A percentile compares a stretch with the other conserved stretches of the same genome.
Conservation (phyloP, 1,140 invertebrate species). For the Venturia canescens region DNA sequence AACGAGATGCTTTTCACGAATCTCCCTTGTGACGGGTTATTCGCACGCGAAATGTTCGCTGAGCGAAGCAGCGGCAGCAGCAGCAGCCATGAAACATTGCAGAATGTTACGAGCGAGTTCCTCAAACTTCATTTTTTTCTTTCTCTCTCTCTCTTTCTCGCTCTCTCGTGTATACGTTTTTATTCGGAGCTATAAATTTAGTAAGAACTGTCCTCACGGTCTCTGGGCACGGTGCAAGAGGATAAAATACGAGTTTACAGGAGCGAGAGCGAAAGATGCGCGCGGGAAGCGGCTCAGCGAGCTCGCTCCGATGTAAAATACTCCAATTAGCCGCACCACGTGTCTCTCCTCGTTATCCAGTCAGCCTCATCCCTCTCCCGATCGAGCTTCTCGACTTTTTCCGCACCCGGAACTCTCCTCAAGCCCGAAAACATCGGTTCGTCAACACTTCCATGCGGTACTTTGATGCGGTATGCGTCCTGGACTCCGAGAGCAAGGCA, state of each 20-base stretch:
- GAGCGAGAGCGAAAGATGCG: not conserved
- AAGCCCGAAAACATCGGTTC: conserved; percentile 2
- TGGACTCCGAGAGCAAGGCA: too few relatives aligned
- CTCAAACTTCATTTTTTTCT: too few relatives aligned
- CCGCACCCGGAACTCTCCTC: not conserved
- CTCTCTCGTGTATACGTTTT: too few relatives aligned
- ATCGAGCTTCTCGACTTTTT: not conserved
- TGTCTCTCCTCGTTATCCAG: conserved; percentile 6
- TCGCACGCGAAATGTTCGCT: too few relatives aligned
- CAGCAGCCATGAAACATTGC: too few relatives aligned
- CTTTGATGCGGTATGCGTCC: too few relatives aligned
- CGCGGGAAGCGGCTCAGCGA: not conserved
- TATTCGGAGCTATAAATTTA: not conserved
- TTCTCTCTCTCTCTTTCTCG: not conserved
- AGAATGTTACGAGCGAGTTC: too few relatives aligned
- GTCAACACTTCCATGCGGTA: not conserved
- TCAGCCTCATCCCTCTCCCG: not conserved
- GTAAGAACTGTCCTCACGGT: not conserved
- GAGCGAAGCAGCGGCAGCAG: too few relatives aligned
- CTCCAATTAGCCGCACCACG: conserved; percentile 23
- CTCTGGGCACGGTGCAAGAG: not conserved
- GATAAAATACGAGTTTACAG: not conserved
- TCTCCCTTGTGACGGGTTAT: too few relatives aligned
- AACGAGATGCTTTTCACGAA: too few relatives aligned
- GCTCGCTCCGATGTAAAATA: conserved; percentile 4